Evolutionary conservation across 2,888 invertebrate species (phyloP), one percentile per base, ranked within the genome.

Genomic region (Scaptomyza polygonia): DNA sequence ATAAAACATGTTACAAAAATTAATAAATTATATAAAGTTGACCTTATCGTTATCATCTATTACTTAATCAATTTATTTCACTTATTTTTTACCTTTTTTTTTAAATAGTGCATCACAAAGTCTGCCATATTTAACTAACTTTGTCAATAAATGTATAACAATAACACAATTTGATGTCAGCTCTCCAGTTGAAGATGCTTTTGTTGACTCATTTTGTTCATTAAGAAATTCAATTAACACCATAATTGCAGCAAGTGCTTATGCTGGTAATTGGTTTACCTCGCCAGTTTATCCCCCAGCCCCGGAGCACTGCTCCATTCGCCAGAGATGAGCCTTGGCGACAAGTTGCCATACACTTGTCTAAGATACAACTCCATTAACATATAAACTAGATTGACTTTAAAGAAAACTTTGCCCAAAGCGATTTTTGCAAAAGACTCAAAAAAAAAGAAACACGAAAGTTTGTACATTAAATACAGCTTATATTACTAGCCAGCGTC

Each of bases 221-320:
- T 80, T 79, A 65, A 71, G 82, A 63, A 86, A 84, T 84, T 86
- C 86, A 84, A 84, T 84, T 84, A 84, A 71, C 55, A 63, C 65
- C 73, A 66, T 86, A 79, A 84, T 84, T 84, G 76, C 72, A 57
- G 82, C 79, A 82, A 84, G 77, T 71, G 70, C 70, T 73, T 79
- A 82, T 73, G 78, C 79, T 81, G 81, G 76, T 86, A 86, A 84
- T 79, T 67, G 71, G 63, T 64, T 82, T 79, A 82, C 77, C 63
- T 66, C 59, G 61, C 12, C 30, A n/a, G 34, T n/a, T 34, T n/a
- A n/a, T n/a, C 1, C n/a, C n/a, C n/a, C 30, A 1, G 7, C n/a
- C 44, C 36, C 5, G 27, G 14, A n/a, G 5, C 27, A 3, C n/a
- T 25, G 16, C 6, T 14, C 18, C 27, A n/a, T 5, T 29, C 8